Percentiles rank a stretch among this genome's conserved stretches.
phyloP scores from a whole-genome alignment of 2,113 vertebrate species.

The Sylvietta virens region DNA sequence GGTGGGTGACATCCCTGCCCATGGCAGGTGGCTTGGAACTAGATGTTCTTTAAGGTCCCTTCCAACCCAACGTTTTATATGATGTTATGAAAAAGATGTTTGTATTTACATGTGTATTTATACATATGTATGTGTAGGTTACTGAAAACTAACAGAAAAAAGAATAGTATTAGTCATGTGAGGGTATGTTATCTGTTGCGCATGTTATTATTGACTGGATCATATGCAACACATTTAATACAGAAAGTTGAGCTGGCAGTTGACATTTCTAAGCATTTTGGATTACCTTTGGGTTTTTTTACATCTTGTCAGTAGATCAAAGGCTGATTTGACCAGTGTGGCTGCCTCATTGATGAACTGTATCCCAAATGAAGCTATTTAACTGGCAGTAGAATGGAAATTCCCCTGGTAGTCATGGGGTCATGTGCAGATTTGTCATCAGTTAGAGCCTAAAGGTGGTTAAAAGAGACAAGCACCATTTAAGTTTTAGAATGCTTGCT shows the following conservation, averaged over 20 bases:
- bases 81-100: neutral
- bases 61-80: neutral
- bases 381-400: neutral
- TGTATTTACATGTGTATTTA: too few relatives aligned
- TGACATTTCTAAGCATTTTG: neutral
- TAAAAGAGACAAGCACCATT: neutral
- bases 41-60: neutral
- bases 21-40: neutral
- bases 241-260: neutral
- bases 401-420: neutral
- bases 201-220: neutral
- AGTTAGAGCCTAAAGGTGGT: neutral
- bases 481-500: neutral
- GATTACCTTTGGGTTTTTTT: neutral
- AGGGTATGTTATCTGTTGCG: neutral
- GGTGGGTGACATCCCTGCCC: neutral
- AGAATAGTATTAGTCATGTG: neutral
- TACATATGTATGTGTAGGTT: rapidly evolving
- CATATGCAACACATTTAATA: neutral
- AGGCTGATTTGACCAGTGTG: neutral
- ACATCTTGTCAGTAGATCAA: neutral
- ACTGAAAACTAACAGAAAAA: neutral
- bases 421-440: neutral
- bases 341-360: neutral
- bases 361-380: neutral